Evolutionary conservation across 1,140 invertebrate genomes (phyloP), one percentile per base, ranked within the genome.

Genomic region (Drosophila asahinai): DNA sequence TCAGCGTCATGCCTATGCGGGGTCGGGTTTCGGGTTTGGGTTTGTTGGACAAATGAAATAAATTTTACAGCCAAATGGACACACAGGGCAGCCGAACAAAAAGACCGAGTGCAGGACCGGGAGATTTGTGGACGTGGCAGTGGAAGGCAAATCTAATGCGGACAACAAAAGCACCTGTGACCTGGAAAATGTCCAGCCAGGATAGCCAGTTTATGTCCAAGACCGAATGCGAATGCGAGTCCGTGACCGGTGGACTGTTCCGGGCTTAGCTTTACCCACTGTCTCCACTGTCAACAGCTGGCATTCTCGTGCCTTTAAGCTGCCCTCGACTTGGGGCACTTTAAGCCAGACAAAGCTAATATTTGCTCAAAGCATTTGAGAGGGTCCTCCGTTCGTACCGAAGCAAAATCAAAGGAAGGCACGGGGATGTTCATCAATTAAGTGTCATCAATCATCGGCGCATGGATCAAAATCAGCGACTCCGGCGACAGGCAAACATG

Each of bases 11-110:
- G 86, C 86, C 81, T 87, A 73, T 87, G 83, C 55, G 62, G 77
- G 51, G 76, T 59, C 40, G 48, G 63, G 62, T 48, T 14, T 40
- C 8, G 33, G 36, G 19, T 40, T 57, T 14, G 54, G 36, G 36
- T 57, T 57, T 38, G 25, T 60, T 75, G 77, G 66, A 71, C 77
- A 90, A 90, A 90, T 91, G 86, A 90, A 91, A 90, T 90, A 90
- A 90, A 90, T 90, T 90, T 90, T 90, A 91, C 86, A 90, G 81
- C 86, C 86, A 90, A 90, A 91, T 86, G 86, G 86, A 80, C 79
- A 82, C 19, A 11, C 19, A 11, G 79, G 75, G 68, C 64, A 59
- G 80, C 67, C 64, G 22, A 77, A 86, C 77, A 89, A 90, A 90
- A 81, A 87, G 81, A 59, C 77, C 74, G 72, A 77, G 73, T 60